A percentile compares a stretch with the other conserved stretches of the same genome.
Conservation (phyloP, 2,888 invertebrate species). For the Barypeithes pellucidus region DNA sequence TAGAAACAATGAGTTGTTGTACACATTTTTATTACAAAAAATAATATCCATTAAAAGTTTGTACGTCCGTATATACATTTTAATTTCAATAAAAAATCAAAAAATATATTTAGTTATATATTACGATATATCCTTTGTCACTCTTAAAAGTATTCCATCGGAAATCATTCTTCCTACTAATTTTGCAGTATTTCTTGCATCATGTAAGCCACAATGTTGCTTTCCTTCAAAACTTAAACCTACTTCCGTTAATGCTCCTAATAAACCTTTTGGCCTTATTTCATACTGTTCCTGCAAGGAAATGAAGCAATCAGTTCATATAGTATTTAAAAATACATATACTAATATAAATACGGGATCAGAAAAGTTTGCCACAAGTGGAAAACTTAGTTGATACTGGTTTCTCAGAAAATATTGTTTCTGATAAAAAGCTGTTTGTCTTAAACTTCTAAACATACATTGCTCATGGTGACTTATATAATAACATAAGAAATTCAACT, state of each 20-base stretch:
- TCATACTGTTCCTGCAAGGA: constrained; percentile 72
- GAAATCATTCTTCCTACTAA: constrained; percentile 74
- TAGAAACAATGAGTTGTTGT: too few relatives aligned
- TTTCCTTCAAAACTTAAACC: constrained; percentile 75
- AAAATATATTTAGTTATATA: neutral
- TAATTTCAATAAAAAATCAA: constrained; percentile 23
- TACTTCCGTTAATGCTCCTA: constrained; percentile 74
- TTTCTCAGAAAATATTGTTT: too few relatives aligned
- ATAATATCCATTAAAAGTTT: neutral
- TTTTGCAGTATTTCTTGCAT: constrained; percentile 76
- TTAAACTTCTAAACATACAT: too few relatives aligned
- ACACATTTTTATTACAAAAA: constrained; percentile 2
- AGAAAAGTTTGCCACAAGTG: too few relatives aligned
- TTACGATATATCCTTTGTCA: constrained; percentile 61
- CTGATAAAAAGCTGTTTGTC: too few relatives aligned
- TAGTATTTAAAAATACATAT: neutral
- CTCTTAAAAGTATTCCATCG: constrained; percentile 73
- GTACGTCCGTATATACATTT: neutral
- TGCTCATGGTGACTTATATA: too few relatives aligned
- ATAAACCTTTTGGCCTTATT: constrained; percentile 72
- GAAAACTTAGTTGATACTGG: too few relatives aligned
- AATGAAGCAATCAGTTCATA: neutral
- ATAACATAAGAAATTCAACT: too few relatives aligned
- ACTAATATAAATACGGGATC: too few relatives aligned
- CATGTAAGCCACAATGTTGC: constrained; percentile 76